Conservation (phyloP, 2,797 vertebrate genomes). For the Ciconia nigra region DNA sequence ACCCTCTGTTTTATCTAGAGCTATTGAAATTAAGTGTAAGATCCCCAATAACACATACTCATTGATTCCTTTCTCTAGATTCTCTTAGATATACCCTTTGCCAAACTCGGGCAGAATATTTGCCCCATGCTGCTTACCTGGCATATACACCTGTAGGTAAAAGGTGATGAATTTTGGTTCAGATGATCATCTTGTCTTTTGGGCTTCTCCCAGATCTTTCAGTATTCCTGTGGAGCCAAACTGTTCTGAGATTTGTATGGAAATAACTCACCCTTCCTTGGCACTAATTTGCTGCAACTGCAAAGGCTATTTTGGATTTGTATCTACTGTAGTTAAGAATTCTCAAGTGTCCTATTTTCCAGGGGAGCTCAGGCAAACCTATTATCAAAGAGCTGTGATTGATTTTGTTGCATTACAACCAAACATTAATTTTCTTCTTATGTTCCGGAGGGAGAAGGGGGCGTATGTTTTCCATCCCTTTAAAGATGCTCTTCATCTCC, state of each 20-base stretch:
- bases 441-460: not conserved
- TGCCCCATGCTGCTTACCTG: not conserved
- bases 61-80: not conserved
- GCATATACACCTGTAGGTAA: not conserved
- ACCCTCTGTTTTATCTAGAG: not conserved
- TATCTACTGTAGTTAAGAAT: not conserved
- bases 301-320: not conserved
- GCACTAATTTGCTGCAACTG: not conserved
- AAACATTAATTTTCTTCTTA: slow-evolving; percentile 16
- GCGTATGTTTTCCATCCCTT: not conserved
- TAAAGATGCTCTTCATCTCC: slow-evolving; percentile 13
- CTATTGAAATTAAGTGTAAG: not conserved
- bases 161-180: not conserved
- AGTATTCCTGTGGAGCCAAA: not conserved
- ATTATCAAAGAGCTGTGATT: slow-evolving; percentile 3
- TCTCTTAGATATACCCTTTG: not conserved
- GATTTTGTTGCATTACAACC: not conserved
- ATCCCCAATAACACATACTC: fast-evolving
- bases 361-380: not conserved
- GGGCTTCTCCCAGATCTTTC: not conserved
- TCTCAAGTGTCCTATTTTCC: not conserved
- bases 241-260: not conserved
- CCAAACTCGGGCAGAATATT: not conserved
- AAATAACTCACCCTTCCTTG: not conserved
- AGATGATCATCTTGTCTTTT: not conserved